phyloP scores from a whole-genome alignment of 2,888 invertebrate genomes.

The Andrena camellia region DNA sequence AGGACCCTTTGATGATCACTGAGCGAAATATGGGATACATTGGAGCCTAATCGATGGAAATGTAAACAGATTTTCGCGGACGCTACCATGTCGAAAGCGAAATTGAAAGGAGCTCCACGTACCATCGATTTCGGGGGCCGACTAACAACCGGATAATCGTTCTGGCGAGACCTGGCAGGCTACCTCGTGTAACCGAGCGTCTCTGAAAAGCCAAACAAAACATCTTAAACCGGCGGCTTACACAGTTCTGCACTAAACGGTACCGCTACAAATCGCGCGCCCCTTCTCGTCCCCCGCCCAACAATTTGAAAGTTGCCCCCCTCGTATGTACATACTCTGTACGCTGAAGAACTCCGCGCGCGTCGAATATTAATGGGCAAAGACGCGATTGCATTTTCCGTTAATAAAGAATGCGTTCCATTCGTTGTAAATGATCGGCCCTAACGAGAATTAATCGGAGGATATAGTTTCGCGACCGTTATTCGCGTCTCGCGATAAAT shows the following conservation, averaged over 20 bases:
- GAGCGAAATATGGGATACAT: not conserved
- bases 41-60: slow-evolving; percentile 31
- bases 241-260: slow-evolving; percentile 64
- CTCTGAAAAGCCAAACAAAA: slow-evolving; percentile 57
- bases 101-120: slow-evolving; percentile 73
- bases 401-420: slow-evolving; percentile 44
- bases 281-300: not conserved
- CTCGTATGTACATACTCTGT: not conserved
- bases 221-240: slow-evolving; percentile 41
- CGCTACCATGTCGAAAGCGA: slow-evolving; percentile 65
- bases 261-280: slow-evolving; percentile 25
- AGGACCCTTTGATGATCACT: slow-evolving; percentile 2
- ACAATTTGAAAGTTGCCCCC: not conserved
- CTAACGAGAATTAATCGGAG: slow-evolving; percentile 68
- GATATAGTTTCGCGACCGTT: slow-evolving; percentile 37
- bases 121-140: slow-evolving; percentile 69
- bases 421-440: slow-evolving; percentile 50
- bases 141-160: slow-evolving; percentile 80
- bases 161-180: slow-evolving; percentile 58
- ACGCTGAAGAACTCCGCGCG: not conserved
- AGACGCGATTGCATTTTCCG: slow-evolving; percentile 41
- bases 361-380: slow-evolving; percentile 27
- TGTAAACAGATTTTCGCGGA: slow-evolving; percentile 46
- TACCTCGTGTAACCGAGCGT: slow-evolving; percentile 52
- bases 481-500: slow-evolving; percentile 44